Evolutionary conservation across 1,140 invertebrate genomes (phyloP).

Genomic region (Drosophila lacteicornis): DNA sequence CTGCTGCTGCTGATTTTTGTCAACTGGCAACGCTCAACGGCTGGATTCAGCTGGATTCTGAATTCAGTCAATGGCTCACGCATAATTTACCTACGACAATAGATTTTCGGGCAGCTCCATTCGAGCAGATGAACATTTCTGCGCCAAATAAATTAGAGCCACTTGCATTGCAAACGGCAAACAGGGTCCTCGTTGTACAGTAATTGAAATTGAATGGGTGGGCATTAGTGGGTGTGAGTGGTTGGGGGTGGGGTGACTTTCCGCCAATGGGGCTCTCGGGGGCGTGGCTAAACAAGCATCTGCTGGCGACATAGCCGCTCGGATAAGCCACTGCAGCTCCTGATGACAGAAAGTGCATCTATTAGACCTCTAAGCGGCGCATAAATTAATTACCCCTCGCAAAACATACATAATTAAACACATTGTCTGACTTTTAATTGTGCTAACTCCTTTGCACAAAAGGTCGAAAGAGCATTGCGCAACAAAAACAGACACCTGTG

Average conservation of each 20-base stretch:
- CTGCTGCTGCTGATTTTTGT: conserved; percentile 38
- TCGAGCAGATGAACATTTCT: conserved; percentile 52
- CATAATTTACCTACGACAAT: conserved; percentile 59
- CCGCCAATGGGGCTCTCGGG: conserved; percentile 14
- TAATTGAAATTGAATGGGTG: conserved; percentile 51
- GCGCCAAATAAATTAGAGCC: conserved; percentile 43
- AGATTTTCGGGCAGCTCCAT: conserved; percentile 50
- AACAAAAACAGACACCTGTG: conserved; percentile 22
- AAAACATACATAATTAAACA: conserved; percentile 43
- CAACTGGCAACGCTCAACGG: conserved; percentile 22
- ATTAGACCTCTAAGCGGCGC: conserved; percentile 2
- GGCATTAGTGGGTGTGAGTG: background rate
- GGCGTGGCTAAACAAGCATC: conserved; percentile 21
- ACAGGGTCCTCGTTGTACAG: conserved; percentile 27
- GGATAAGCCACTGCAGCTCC: background rate
- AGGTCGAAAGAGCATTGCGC: conserved; percentile 38
- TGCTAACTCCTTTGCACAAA: conserved; percentile 28
- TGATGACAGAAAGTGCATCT: conserved; percentile 15
- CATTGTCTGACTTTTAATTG: conserved; percentile 36
- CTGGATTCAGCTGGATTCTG: conserved; percentile 5
- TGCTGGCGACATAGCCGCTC: conserved; percentile 10
- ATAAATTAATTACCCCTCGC: conserved; percentile 40
- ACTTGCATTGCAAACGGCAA: conserved; percentile 36
- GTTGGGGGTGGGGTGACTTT: background rate
- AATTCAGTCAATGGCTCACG: conserved; percentile 39